Evolutionary conservation across 2,113 vertebrate genomes (phyloP), one percentile per base, ranked within the genome.

Genomic region (Pao palembangensis): DNA sequence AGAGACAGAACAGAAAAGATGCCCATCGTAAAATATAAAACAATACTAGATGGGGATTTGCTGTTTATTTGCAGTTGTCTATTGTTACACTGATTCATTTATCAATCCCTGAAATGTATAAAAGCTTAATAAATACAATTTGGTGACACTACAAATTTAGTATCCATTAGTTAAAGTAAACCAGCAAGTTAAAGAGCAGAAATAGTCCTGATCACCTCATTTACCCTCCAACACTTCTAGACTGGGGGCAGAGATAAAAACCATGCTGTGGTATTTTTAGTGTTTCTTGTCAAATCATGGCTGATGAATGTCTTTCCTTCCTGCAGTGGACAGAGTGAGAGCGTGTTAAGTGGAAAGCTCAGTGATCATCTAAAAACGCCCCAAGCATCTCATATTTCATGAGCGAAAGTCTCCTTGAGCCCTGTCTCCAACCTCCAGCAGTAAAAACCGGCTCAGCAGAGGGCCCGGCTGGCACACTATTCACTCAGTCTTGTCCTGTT

Each of bases 341-440:
- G 58, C 12, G 58, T 66, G 72, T 72, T 77, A 84, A 87, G 73
- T 84, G 74, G 81, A 69, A 75, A 75, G 68, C 73, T 79, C 76
- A 82, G 72, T 43, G 61, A 81, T 81, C 84, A 76, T 79, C 64
- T 79, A 84, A 85, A 84, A 82, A 84, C 74, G 76, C 61, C 75
- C 51, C 25, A 31, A 67, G 73, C 69, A 62, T 69, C 81, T 87
- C 80, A 1, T 75, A 74, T 86, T 86, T 87, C 82, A 86, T 53
- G 71, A 78, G 69, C 65, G 55, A 67, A 60, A 55, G 65, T 69
- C 73, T 82, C 69, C 50, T 13, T 47, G 58, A 81, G 66, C 54
- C 42, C 51, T 54, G 63, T 81, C 72, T 82, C 61, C 64, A 56
- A 49, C 57, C 73, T 14, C 62, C 78, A 65, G 78, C 72, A 76